Evolutionary conservation across 2,113 vertebrate genomes (phyloP).

Genomic region (Microcebus griseorufus): DNA sequence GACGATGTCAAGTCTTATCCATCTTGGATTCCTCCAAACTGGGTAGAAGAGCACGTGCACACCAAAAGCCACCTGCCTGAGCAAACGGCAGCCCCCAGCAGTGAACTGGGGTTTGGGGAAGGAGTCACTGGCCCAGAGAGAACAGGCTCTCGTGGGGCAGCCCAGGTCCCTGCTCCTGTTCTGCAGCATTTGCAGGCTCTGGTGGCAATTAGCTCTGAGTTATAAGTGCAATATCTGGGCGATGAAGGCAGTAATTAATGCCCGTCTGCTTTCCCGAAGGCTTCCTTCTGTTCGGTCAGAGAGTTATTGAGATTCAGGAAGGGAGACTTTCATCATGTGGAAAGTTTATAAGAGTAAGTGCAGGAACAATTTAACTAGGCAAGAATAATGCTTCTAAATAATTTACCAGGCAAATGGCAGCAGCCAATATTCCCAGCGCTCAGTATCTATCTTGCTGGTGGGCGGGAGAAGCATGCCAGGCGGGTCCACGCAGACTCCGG

Average conservation of each 20-base stretch:
- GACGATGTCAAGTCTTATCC: accelerated
- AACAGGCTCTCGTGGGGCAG: background rate
- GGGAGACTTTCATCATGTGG: slow-evolving; percentile 73
- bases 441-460: accelerated
- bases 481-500: background rate
- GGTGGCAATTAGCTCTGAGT: slow-evolving; percentile 82
- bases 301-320: slow-evolving; percentile 80
- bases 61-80: accelerated
- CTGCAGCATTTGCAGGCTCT: slow-evolving; percentile 34
- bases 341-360: slow-evolving; percentile 76
- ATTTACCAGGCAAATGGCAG: slow-evolving; percentile 78
- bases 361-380: slow-evolving; percentile 79
- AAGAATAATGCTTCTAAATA: slow-evolving; percentile 83
- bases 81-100: accelerated
- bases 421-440: slow-evolving; percentile 49
- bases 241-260: slow-evolving; percentile 80
- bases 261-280: slow-evolving; percentile 77
- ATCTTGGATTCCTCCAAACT: background rate
- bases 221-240: slow-evolving; percentile 79
- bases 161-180: background rate
- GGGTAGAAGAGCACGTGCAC: background rate
- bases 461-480: accelerated
- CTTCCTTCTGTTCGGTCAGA: slow-evolving; percentile 80
- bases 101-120: accelerated
- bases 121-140: background rate